Evolutionary conservation across 2,113 vertebrate genomes (phyloP).

Genomic region (Lophura nycthemera): DNA sequence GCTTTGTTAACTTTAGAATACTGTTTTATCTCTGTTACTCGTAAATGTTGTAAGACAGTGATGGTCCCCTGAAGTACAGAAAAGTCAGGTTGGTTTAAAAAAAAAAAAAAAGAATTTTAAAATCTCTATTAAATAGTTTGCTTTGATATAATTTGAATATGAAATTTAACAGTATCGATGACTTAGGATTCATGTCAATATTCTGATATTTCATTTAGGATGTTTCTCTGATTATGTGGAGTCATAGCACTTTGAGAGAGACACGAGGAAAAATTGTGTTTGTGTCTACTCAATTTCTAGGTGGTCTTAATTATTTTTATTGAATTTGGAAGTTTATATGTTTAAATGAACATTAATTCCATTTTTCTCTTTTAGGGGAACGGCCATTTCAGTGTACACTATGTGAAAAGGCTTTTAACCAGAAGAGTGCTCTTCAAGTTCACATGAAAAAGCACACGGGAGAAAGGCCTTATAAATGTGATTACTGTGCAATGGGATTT

Average conservation of each 20-base stretch:
- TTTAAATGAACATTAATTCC: not conserved
- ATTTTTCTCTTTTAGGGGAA: constrained; percentile 81
- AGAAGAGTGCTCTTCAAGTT: constrained; percentile 98
- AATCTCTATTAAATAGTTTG: not conserved
- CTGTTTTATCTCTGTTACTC: not conserved
- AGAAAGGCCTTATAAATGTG: constrained; percentile 94
- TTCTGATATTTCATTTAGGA: not conserved
- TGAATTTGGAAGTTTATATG: not conserved
- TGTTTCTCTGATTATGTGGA: not conserved
- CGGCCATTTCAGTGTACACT: constrained; percentile 91
- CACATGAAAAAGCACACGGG: constrained; percentile 98
- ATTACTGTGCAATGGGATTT: constrained; percentile 93
- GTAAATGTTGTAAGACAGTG: not conserved
- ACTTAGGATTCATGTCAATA: not conserved
- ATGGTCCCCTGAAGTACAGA: not conserved
- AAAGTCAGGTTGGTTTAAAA: not conserved
- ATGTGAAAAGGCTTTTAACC: constrained; percentile 98
- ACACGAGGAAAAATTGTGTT: not conserved
- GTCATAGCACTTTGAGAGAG: not conserved
- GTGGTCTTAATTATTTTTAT: not conserved
- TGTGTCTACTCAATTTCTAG: not conserved
- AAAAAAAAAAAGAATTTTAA: not conserved
- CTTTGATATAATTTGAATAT: not conserved
- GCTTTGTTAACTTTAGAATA: not conserved
- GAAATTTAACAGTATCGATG: not conserved